phyloP scores from a whole-genome alignment of 1,140 invertebrate genomes.

The Sarcophaga bullata region DNA sequence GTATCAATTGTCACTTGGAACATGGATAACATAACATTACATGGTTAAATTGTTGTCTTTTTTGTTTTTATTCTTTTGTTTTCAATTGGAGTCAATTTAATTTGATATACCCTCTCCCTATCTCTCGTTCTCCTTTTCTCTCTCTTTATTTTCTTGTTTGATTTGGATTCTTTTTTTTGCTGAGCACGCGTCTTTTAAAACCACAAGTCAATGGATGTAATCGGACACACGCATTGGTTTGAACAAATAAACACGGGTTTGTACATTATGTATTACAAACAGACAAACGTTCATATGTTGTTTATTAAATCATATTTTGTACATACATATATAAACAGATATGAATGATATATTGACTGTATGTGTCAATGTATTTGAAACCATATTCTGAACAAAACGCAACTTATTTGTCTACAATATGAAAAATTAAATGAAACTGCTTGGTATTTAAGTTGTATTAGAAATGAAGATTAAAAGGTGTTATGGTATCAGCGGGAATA shows the following conservation, averaged over 20 bases:
- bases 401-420: too few relatives aligned
- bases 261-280: too few relatives aligned
- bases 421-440: too few relatives aligned
- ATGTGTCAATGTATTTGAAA: neutral
- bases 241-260: neutral
- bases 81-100: neutral
- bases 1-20: constrained; percentile 1
- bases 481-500: too few relatives aligned
- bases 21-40: constrained; percentile 10
- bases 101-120: neutral
- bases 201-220: neutral
- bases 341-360: neutral
- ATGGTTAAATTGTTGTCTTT: neutral
- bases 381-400: neutral
- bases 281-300: too few relatives aligned
- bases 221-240: constrained; percentile 2
- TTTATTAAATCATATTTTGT: too few relatives aligned
- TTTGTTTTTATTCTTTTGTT: constrained; percentile 5
- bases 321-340: too few relatives aligned
- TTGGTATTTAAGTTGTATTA: too few relatives aligned
- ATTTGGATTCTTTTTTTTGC: neutral
- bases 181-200: constrained; percentile 14
- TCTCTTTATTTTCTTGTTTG: neutral
- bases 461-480: too few relatives aligned
- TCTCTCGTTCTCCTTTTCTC: too few relatives aligned